A percentile compares a stretch with the other conserved stretches of the same genome.
Conservation (phyloP, 2,888 invertebrate genomes). For the Helicoverpa assulta region DNA sequence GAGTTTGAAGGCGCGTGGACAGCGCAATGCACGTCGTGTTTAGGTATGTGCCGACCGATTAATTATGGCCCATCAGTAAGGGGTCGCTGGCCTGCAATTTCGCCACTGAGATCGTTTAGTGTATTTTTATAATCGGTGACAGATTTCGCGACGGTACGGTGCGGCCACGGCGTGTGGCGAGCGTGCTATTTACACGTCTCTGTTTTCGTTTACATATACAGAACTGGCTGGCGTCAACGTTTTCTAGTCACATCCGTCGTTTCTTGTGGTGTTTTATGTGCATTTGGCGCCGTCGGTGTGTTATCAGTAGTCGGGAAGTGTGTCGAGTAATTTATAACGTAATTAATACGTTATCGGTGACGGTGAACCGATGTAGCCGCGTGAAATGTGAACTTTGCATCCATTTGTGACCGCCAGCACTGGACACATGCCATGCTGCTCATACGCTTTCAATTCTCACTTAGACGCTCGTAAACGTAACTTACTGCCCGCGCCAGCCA, state of each 20-base stretch:
- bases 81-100: slow-evolving; percentile 85
- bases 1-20: slow-evolving; percentile 82
- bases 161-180: slow-evolving; percentile 62
- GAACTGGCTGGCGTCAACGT: slow-evolving; percentile 62
- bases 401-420: slow-evolving; percentile 63
- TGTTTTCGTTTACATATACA: slow-evolving; percentile 67
- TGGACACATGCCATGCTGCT: slow-evolving; percentile 61
- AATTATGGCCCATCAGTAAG: slow-evolving; percentile 87
- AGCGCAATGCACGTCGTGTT: slow-evolving; percentile 86
- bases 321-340: slow-evolving; percentile 88
- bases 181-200: slow-evolving; percentile 65
- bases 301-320: slow-evolving; percentile 85
- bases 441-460: slow-evolving; percentile 57
- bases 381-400: slow-evolving; percentile 81
- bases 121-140: slow-evolving; percentile 81
- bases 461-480: slow-evolving; percentile 41
- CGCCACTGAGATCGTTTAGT: slow-evolving; percentile 76
- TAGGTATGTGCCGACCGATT: slow-evolving; percentile 88
- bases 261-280: slow-evolving; percentile 75
- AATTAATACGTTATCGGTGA: slow-evolving; percentile 86
- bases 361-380: slow-evolving; percentile 68
- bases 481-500: slow-evolving; percentile 40
- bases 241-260: slow-evolving; percentile 74
- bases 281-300: slow-evolving; percentile 77
- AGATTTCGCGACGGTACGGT: slow-evolving; percentile 67